Percentiles rank a stretch among this genome's conserved stretches.
Conservation (phyloP, 1,140 invertebrate genomes). For the Brachionus asplanchnoidis region DNA sequence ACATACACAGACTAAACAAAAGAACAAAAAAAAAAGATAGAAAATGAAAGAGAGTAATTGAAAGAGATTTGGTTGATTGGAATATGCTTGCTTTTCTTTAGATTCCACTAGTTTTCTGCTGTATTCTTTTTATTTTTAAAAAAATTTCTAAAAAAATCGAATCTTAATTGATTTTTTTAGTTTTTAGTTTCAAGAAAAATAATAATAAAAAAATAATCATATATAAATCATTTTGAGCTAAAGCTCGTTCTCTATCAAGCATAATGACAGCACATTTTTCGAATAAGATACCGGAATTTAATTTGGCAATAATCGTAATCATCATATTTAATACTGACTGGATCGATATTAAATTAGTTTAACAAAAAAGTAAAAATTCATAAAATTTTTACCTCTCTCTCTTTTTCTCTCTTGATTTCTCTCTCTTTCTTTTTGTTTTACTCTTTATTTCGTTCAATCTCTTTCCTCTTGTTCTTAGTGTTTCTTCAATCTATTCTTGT, state of each 20-base stretch:
- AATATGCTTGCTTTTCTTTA: neutral
- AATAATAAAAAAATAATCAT: slow-evolving; percentile 13
- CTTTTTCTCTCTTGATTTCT: neutral
- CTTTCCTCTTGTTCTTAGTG: neutral
- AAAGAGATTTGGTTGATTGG: slow-evolving; percentile 13
- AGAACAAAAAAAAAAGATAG: neutral
- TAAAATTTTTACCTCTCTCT: neutral
- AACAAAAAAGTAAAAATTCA: neutral
- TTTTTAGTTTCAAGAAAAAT: neutral
- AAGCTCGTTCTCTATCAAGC: neutral
- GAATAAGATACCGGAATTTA: neutral
- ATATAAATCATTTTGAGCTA: neutral
- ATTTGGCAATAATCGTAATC: neutral
- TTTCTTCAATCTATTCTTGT: neutral
- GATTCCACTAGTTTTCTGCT: neutral
- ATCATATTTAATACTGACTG: neutral
- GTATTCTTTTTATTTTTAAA: neutral
- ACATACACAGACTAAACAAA: neutral
- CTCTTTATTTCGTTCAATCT: too few species aligned
- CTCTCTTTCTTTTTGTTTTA: neutral
- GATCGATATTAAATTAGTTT: slow-evolving; percentile 18
- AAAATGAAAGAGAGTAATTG: neutral
- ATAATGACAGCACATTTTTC: slow-evolving; percentile 2
- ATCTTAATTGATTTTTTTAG: slow-evolving; percentile 22
- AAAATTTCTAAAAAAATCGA: neutral